Evolutionary conservation across 2,888 invertebrate genomes (phyloP).

Genomic region (Pristionchus exspectatus): DNA sequence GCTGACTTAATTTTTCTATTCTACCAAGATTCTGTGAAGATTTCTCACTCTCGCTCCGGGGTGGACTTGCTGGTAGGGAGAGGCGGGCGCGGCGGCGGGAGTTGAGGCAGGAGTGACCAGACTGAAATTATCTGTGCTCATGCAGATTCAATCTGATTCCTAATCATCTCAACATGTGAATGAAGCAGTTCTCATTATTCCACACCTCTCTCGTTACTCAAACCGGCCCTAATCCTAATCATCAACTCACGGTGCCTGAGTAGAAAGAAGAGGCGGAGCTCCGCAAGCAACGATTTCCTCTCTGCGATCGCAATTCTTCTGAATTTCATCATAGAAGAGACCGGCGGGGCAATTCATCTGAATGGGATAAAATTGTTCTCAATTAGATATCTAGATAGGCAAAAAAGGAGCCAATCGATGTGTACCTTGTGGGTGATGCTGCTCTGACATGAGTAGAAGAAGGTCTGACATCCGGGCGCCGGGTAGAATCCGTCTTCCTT

Average conservation of each 20-base stretch:
- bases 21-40: not conserved
- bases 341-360: constrained; percentile 48
- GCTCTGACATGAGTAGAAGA: constrained; percentile 53
- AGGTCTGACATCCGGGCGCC: constrained; percentile 25
- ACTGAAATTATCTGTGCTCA: not conserved
- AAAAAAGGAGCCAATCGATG: not conserved
- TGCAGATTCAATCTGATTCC: not conserved
- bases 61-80: not conserved
- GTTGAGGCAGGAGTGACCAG: not conserved
- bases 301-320: not conserved
- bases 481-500: constrained; percentile 52
- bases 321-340: constrained; percentile 27
- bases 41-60: not conserved
- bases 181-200: not conserved
- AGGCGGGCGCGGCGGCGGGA: not conserved
- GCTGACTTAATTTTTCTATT: not conserved
- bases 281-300: constrained; percentile 35
- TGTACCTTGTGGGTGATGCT: constrained; percentile 8
- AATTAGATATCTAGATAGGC: too few species aligned
- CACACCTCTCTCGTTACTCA: not conserved
- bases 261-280: not conserved
- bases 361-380: too few species aligned
- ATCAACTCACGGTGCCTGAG: not conserved
- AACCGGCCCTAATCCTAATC: not conserved
- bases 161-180: not conserved